These are phyloP conservation scores for Centruroides sculpturatus DNA, from an alignment of 1,140 invertebrate genomes.

Conservation along the genomic window DNA sequence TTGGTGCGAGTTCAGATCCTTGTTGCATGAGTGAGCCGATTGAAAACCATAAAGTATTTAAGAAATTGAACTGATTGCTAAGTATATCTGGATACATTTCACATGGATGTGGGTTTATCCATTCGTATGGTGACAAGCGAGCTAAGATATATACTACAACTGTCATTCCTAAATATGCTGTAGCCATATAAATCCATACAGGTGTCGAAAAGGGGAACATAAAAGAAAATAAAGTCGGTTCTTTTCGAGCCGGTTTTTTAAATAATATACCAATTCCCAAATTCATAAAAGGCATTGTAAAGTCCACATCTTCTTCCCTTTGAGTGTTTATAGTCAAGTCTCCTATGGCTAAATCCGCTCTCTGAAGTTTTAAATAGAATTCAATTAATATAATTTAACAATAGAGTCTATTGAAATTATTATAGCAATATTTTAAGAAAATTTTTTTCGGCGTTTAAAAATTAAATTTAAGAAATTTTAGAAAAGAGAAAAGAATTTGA, in stretches of 20 bases:
- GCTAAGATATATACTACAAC: conserved; percentile 30
- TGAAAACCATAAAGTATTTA: conserved; percentile 34
- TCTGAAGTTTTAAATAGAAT: conserved; percentile 27
- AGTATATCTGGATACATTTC: conserved; percentile 6
- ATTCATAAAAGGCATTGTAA: conserved; percentile 92
- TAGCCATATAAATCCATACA: conserved; percentile 31
- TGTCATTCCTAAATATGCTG: conserved; percentile 29
- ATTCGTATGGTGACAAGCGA: conserved; percentile 30
- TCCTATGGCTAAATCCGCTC: conserved; percentile 78
- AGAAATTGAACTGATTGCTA: conserved; percentile 26
- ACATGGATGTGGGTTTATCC: conserved; percentile 21
- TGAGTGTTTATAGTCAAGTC: conserved; percentile 88
- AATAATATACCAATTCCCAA: conserved; percentile 37
- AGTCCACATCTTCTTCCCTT: conserved; percentile 73
- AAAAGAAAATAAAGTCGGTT: conserved; percentile 28
- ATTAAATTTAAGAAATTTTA: too few species aligned
- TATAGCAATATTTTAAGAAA: not conserved
- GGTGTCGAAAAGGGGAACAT: conserved; percentile 30
- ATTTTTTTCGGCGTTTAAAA: too few species aligned
- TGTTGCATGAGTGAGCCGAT: conserved; percentile 35
- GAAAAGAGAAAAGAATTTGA: too few species aligned
- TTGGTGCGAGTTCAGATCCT: conserved; percentile 29
- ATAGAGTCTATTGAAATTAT: too few species aligned
- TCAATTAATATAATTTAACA: too few species aligned
- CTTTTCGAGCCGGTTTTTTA: conserved; percentile 20